Conservation (phyloP, 2,797 vertebrate genomes). For the Galaxias olidus region DNA sequence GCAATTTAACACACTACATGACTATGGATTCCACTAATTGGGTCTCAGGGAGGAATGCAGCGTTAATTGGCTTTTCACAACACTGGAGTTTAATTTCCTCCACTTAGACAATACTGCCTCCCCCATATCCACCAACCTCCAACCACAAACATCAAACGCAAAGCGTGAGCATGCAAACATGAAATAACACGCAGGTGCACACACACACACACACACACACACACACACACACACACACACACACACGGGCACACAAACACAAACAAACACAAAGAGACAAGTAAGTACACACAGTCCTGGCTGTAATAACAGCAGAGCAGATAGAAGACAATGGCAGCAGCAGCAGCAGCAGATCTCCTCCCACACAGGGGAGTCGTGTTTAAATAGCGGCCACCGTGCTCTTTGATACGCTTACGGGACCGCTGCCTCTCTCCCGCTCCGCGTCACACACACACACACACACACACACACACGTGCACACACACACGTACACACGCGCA, state of each 20-base stretch:
- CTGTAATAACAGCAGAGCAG: constrained; percentile 40
- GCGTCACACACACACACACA: neutral
- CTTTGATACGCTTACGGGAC: constrained; percentile 23
- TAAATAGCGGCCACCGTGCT: constrained; percentile 36
- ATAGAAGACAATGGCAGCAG: constrained; percentile 43
- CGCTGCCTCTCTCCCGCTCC: neutral
- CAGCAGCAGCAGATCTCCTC: constrained; percentile 41
- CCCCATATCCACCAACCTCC: neutral
- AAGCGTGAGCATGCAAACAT: neutral
- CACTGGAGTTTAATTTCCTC: constrained; percentile 1
- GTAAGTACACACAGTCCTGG: constrained; percentile 4
- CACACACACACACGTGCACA: neutral
- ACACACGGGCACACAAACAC: constrained; percentile 7
- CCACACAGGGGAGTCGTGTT: constrained; percentile 35
- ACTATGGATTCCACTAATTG: neutral
- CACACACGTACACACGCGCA: too few relatives aligned
- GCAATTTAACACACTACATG: too few relatives aligned
- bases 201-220: neutral
- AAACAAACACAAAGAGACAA: constrained; percentile 2
- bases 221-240: neutral
- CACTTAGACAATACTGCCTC: neutral
- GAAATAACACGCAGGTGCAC: neutral
- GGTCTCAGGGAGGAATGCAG: neutral
- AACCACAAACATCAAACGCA: neutral
- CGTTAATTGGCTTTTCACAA: neutral